phyloP scores from a whole-genome alignment of 2,797 vertebrate species.

The Oreochromis grahami region DNA sequence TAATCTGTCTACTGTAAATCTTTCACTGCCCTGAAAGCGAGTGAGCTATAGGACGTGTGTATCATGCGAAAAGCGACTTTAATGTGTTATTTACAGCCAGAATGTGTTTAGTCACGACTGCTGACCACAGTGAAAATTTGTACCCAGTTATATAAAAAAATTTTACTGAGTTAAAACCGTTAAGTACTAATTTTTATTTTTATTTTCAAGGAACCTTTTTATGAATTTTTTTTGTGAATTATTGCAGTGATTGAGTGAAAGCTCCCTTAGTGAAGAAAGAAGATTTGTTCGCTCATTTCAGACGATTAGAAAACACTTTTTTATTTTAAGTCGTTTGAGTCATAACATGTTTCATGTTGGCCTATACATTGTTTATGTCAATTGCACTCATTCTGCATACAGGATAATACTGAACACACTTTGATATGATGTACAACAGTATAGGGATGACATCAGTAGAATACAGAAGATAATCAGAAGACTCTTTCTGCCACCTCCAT shows the following conservation, averaged over 20 bases:
- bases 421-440: slow-evolving; percentile 63
- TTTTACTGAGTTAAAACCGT: neutral
- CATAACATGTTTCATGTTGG: slow-evolving; percentile 56
- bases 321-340: slow-evolving; percentile 58
- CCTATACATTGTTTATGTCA: slow-evolving; percentile 61
- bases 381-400: slow-evolving; percentile 68
- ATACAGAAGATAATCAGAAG: slow-evolving; percentile 57
- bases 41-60: neutral
- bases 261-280: neutral
- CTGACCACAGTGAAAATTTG: neutral
- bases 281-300: slow-evolving; percentile 49
- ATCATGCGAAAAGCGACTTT: neutral
- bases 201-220: neutral
- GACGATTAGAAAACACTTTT: slow-evolving; percentile 69
- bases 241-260: neutral
- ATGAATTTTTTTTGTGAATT: neutral
- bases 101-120: neutral
- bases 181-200: neutral
- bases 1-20: neutral
- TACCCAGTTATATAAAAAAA: neutral
- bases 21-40: neutral
- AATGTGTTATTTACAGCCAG: neutral
- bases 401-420: slow-evolving; percentile 64
- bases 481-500: slow-evolving; percentile 11
- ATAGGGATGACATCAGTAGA: slow-evolving; percentile 65